Base-by-base conservation (phyloP, 2,113 vertebrate genomes). In the Scomber scombrus region DNA sequence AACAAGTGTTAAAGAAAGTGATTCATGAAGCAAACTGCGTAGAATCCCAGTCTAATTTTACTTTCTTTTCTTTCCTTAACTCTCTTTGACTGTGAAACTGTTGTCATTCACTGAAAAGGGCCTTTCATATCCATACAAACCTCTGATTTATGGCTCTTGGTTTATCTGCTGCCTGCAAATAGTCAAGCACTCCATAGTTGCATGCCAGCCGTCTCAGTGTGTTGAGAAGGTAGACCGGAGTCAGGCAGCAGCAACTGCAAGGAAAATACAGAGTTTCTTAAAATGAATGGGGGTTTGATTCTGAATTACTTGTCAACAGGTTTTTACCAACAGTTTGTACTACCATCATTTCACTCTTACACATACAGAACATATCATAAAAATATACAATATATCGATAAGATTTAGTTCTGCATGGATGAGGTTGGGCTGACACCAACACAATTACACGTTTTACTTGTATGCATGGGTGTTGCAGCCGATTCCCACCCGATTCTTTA, bases 101-200 rank as follows among this genome's bases (percentile, higher is more conserved):
- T 89, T 82, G 79, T 83, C 88, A 84, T 77, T 90, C 71, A 58
- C 46, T 34, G 85, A 73, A 54, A 86, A 89, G 57, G 57, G 65
- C 75, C 86, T 92, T 88, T 85, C 78, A 80, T 80, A 77, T 87
- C 84, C 79, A 78, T 64, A 56, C 74, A 70, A 82, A 82, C 60
- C 31, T 72, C 79, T 91, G 87, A 92, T 90, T 90, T 88, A 90
- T 89, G 80, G 75, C 79, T 79, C 58, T 23, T 16, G 67, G 86
- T 91, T 91, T 89, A 91, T 91, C 89, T 85, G 71, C 86, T 8
- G 70, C 76, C 80, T 82, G 71, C 82, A 90, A 90, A 88, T 78
- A 85, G 78, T 70, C 63, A 19, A 57, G 63, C 82, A 13, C 64
- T 70, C 58, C 19, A 8, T 12, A n/a, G 82, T 18, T 65, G 75